Conservation (phyloP, 2,888 invertebrate species). For the Daptonema setosum region DNA sequence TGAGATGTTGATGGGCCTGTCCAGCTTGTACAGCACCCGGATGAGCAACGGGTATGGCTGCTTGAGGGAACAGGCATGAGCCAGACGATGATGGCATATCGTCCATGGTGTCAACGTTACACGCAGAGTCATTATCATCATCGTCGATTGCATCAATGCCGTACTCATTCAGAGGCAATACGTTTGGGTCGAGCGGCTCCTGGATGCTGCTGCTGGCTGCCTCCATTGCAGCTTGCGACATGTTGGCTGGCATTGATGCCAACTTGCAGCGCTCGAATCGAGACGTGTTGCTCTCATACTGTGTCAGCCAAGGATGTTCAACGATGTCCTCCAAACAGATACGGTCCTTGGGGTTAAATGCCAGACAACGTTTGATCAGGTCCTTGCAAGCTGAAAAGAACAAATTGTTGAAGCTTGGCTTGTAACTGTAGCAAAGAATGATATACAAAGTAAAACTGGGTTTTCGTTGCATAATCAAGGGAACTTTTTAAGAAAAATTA, state of each 20-base stretch:
- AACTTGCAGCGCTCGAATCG: neutral
- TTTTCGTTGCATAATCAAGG: no score
- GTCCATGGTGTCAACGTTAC: neutral
- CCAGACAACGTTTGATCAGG: slow-evolving; percentile 36
- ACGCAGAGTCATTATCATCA: neutral
- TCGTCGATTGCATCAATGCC: no score
- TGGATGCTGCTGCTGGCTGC: neutral
- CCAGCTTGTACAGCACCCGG: neutral
- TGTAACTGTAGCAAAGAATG: no score
- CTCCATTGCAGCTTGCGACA: no score
- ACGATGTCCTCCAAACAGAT: slow-evolving; percentile 35
- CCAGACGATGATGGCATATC: neutral
- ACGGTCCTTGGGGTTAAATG: slow-evolving; percentile 33
- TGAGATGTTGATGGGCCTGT: neutral
- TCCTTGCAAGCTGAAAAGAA: slow-evolving; percentile 35
- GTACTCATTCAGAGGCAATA: no score
- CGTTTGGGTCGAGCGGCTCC: no score
- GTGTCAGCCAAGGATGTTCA: slow-evolving; percentile 35
- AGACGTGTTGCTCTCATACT: neutral
- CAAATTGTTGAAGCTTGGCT: no score
- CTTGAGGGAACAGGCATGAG: neutral
- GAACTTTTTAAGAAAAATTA: slow-evolving; percentile 37
- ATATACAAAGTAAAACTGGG: no score
- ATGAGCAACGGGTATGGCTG: neutral
- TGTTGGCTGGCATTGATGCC: neutral